These are phyloP conservation scores for Metallyticus violacea DNA, from an alignment of 2,888 invertebrate species.

Conservation along the genomic window DNA sequence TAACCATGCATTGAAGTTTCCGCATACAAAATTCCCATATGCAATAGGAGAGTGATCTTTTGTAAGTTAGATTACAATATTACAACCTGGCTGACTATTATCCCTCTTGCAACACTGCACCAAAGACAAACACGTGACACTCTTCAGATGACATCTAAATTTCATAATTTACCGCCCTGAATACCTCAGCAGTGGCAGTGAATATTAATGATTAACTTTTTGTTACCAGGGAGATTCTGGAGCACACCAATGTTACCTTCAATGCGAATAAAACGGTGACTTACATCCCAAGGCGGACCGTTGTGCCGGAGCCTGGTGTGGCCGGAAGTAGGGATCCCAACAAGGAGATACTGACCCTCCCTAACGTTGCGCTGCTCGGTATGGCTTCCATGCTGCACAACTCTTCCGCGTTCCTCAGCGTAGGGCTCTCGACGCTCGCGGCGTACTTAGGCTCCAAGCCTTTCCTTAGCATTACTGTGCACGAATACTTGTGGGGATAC, in stretches of 20 bases:
- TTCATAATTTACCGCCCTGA: too few species aligned
- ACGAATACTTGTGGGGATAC: slow-evolving; percentile 80
- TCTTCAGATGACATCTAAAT: too few species aligned
- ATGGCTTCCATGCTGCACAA: slow-evolving; percentile 54
- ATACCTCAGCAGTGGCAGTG: too few species aligned
- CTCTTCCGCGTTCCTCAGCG: slow-evolving; percentile 55
- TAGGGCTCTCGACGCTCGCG: slow-evolving; percentile 59
- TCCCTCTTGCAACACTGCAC: too few species aligned
- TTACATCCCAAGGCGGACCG: slow-evolving; percentile 58
- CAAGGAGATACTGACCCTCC: slow-evolving; percentile 57
- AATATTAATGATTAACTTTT: too few species aligned
- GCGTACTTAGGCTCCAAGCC: slow-evolving; percentile 57
- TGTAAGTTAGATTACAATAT: too few species aligned
- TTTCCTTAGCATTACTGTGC: slow-evolving; percentile 60
- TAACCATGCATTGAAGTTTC: too few species aligned
- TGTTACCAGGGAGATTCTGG: slow-evolving; percentile 61
- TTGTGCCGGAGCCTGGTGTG: slow-evolving; percentile 60
- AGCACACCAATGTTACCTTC: slow-evolving; percentile 63
- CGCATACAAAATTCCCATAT: too few species aligned
- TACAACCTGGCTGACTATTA: too few species aligned
- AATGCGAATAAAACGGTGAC: slow-evolving; percentile 63
- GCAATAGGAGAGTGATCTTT: too few species aligned
- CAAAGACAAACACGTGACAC: too few species aligned
- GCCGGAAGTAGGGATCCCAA: slow-evolving; percentile 62
- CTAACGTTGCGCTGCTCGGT: slow-evolving; percentile 69